Evolutionary conservation across 1,140 invertebrate genomes (phyloP), one percentile per base, ranked within the genome.

Genomic region (Andrena cerasifolii): DNA sequence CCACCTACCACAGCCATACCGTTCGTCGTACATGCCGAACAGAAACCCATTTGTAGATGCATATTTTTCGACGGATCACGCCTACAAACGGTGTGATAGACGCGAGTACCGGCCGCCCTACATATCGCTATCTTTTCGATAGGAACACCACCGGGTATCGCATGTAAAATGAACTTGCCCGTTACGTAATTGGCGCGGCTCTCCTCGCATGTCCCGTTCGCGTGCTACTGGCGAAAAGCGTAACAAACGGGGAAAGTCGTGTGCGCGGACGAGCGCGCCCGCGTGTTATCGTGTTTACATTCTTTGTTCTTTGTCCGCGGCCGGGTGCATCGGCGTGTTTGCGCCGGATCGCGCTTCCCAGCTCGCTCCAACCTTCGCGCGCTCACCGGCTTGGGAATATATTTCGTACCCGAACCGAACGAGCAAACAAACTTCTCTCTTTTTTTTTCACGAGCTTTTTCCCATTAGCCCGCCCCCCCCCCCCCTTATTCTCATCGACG

Each of bases 241-340:
- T 45, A 72, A 40, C 70, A 63, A 72, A 66, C 59, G 70, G 53
- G 59, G 73, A 79, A 79, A 79, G 62, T 74, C 31, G 16, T 33
- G 77, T 14, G 47, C 43, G 51, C 36, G 24, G 33, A 45, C 76
- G 40, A 68, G 28, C 65, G 47, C 24, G n/a, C n/a, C n/a, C 31
- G 58, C 28, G 26, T 54, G 70, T 84, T 84, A 84, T 83, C 82
- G 68, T 79, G 80, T 84, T 83, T 84, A 83, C 80, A 84, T 84
- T 83, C 76, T 84, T 84, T 84, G 82, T 84, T 84, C 82, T 70
- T 71, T 62, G 43, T 59, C 28, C 54, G 47, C 16, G 58, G 72
- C 59, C 61, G 71, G 43, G 61, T 61, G 58, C 75, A 66, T 76
- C 77, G 65, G 36, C 63, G 67, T 77, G 75, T 74, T 80, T 79